These are phyloP conservation scores for Dipodomys ordii DNA, from an alignment of 2,113 vertebrate genomes.

Conservation along the genomic window DNA sequence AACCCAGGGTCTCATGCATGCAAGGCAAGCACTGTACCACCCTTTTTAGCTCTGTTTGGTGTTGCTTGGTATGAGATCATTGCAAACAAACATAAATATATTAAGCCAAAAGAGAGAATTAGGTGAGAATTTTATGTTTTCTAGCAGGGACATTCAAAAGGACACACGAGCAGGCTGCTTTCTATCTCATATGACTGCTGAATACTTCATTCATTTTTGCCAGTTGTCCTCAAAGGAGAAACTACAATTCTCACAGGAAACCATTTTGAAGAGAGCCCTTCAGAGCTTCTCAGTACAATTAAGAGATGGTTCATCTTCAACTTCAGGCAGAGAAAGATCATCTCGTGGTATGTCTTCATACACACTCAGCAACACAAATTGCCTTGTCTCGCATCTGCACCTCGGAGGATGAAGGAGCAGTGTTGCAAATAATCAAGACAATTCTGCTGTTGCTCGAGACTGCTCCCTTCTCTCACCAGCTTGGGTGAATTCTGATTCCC, in stretches of 20 bases:
- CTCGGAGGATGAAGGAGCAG: background rate
- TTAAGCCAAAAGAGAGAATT: constrained; percentile 2
- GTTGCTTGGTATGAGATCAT: background rate
- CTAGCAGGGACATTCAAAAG: background rate
- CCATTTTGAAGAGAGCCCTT: background rate
- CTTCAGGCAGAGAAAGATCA: constrained; percentile 30
- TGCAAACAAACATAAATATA: background rate
- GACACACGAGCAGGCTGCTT: background rate
- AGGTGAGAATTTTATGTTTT: background rate
- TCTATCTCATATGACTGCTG: background rate
- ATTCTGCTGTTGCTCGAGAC: background rate
- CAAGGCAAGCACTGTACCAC: no score
- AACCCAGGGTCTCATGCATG: no score
- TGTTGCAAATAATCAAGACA: background rate
- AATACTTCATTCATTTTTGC: background rate
- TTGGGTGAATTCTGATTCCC: constrained; percentile 47
- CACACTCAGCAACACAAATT: background rate
- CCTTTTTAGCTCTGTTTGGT: background rate
- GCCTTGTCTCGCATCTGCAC: background rate
- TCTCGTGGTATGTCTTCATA: background rate
- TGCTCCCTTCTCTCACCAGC: background rate
- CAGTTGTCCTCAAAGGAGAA: background rate
- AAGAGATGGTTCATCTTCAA: background rate
- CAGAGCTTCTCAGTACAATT: constrained; percentile 1
- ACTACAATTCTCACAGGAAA: background rate